Conservation (phyloP, 2,797 vertebrate species). For the Acrossocheilus wenchowensis region DNA sequence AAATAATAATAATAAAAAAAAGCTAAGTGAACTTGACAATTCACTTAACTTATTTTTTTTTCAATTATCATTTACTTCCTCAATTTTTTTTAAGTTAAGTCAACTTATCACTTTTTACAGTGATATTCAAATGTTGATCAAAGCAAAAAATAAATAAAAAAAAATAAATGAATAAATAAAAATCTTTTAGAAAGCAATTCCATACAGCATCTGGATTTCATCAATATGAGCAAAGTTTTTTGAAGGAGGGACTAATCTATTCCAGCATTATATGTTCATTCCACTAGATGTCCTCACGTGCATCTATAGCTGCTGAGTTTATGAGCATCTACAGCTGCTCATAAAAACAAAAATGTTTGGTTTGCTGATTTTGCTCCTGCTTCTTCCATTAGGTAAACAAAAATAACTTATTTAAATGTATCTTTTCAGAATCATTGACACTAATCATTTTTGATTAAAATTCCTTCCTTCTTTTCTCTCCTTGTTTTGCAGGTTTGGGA, state of each 20-base stretch:
- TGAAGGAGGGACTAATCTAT: conserved; percentile 1
- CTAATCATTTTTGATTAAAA: background rate
- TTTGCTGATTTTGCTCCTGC: conserved; percentile 15
- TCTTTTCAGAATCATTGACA: background rate
- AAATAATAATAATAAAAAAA: too few relatives aligned
- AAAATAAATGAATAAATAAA: too few relatives aligned
- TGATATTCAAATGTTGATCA: too few relatives aligned
- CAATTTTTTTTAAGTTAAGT: too few relatives aligned
- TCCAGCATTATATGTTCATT: background rate
- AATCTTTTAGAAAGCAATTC: background rate
- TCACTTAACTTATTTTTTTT: too few relatives aligned
- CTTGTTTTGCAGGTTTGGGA: conserved; percentile 37
- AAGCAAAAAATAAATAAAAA: background rate
- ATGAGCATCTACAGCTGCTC: too few relatives aligned
- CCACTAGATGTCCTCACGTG: conserved; percentile 14
- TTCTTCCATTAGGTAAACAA: conserved; percentile 18
- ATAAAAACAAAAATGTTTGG: conserved; percentile 14
- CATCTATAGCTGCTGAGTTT: background rate
- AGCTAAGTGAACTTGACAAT: too few relatives aligned
- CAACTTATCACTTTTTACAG: too few relatives aligned
- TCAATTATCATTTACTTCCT: too few relatives aligned
- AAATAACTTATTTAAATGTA: background rate
- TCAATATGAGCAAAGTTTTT: background rate
- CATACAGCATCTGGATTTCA: background rate
- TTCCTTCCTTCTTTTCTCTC: background rate